A percentile compares a stretch with the other conserved stretches of the same genome.
Evolutionary conservation across 2,888 invertebrate species (phyloP).

Genomic region (Timema cristinae): DNA sequence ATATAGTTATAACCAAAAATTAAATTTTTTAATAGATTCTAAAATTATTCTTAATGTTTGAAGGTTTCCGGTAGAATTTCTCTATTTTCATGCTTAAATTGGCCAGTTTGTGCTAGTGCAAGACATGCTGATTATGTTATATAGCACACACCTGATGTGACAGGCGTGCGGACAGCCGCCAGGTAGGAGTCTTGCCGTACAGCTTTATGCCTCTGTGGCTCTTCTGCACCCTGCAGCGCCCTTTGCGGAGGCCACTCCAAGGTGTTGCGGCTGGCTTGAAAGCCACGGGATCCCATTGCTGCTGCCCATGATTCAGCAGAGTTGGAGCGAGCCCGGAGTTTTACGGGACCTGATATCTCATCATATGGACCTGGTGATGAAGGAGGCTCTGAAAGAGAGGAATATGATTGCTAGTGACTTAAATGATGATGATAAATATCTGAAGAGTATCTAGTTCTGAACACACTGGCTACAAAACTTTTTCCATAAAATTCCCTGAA

Average conservation of each 20-base stretch:
- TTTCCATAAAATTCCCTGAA: no score
- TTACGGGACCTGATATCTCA: slow-evolving; percentile 45
- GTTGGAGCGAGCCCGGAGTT: slow-evolving; percentile 52
- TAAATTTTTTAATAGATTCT: no score
- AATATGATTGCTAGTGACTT: no score
- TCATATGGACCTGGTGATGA: slow-evolving; percentile 12
- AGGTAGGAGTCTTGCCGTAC: slow-evolving; percentile 50
- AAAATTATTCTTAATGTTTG: no score
- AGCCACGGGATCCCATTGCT: slow-evolving; percentile 33
- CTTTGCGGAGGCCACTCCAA: slow-evolving; percentile 10
- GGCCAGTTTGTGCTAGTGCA: not conserved
- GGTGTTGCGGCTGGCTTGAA: slow-evolving; percentile 8
- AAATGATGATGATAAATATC: no score
- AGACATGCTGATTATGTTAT: not conserved
- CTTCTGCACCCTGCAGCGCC: slow-evolving; percentile 26
- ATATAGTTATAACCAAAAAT: no score
- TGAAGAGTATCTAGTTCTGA: no score
- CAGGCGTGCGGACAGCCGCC: slow-evolving; percentile 45
- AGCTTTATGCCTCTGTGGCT: slow-evolving; percentile 42
- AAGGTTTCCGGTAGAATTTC: no score
- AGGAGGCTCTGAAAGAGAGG: not conserved
- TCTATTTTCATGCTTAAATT: no score
- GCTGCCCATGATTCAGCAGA: slow-evolving; percentile 54
- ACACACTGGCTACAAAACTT: no score
- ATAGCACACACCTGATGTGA: slow-evolving; percentile 35